A percentile compares a stretch with the other conserved stretches of the same genome.
Conservation (phyloP, 2,888 invertebrate genomes). For the Hirtodrosophila histrioides region DNA sequence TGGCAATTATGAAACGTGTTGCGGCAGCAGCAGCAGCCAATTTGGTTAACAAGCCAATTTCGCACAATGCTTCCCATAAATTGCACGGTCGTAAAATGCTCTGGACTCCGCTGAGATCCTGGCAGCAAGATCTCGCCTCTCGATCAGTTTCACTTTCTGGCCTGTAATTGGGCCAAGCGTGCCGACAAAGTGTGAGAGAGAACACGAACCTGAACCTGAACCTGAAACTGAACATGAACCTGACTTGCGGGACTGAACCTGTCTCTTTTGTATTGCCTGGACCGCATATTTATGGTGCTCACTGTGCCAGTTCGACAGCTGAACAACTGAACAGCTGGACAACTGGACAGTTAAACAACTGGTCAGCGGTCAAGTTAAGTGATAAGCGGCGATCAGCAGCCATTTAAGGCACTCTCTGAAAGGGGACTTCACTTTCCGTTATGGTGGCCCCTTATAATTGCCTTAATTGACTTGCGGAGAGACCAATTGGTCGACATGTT, state of each 20-base stretch:
- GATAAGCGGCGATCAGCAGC: conserved; percentile 43
- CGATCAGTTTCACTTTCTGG: conserved; percentile 74
- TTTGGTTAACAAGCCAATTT: conserved; percentile 79
- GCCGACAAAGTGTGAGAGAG: conserved; percentile 51
- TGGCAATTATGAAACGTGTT: conserved; percentile 75
- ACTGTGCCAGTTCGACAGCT: not conserved
- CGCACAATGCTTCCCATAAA: conserved; percentile 52
- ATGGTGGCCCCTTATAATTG: conserved; percentile 62
- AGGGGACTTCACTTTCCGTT: conserved; percentile 67
- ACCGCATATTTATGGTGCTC: conserved; percentile 1
- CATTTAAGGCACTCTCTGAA: conserved; percentile 24
- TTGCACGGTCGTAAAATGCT: conserved; percentile 32
- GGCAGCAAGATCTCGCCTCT: conserved; percentile 24
- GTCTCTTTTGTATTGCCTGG: conserved; percentile 6
- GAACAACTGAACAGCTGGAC: conserved; percentile 4
- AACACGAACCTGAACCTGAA: conserved; percentile 28
- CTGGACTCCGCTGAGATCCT: conserved; percentile 33
- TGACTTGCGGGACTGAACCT: not conserved
- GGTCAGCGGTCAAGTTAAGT: conserved; percentile 20
- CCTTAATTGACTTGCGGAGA: conserved; percentile 54
- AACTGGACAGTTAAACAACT: conserved; percentile 16
- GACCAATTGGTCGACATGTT: conserved; percentile 38
- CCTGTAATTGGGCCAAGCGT: conserved; percentile 72
- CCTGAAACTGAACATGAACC: not conserved
- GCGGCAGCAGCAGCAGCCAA: conserved; percentile 65